A percentile compares a stretch with the other conserved stretches of the same genome.
Evolutionary conservation across 30 jellyfish, hydroid and myxozoan genomes (phyloP).

Genomic region (Catostylus mosaicus): DNA sequence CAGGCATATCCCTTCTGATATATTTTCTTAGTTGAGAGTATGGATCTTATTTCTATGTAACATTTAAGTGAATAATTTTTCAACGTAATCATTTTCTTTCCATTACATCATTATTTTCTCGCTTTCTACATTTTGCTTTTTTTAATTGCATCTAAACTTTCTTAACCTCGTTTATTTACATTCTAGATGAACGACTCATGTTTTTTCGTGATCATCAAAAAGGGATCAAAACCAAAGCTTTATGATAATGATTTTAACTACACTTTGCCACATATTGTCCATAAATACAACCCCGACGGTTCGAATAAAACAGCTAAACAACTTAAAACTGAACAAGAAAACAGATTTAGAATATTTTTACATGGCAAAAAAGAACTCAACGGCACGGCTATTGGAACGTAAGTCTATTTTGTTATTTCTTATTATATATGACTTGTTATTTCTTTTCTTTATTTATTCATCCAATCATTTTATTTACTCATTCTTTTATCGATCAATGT

Average conservation of each 20-base stretch:
- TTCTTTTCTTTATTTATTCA: too few relatives aligned
- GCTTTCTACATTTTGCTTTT: too few relatives aligned
- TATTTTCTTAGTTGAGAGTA: too few relatives aligned
- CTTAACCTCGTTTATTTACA: neutral
- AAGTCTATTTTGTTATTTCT: neutral
- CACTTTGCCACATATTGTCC: slow-evolving; percentile 42
- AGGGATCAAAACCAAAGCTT: slow-evolving; percentile 53
- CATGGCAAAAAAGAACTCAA: slow-evolving; percentile 27
- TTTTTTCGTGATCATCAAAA: slow-evolving; percentile 45
- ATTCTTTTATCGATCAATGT: too few relatives aligned
- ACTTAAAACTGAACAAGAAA: neutral
- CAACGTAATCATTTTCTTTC: too few relatives aligned
- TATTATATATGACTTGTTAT: too few relatives aligned
- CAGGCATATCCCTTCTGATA: too few relatives aligned
- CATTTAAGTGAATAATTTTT: too few relatives aligned
- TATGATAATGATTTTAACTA: slow-evolving; percentile 54
- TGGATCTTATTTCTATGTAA: too few relatives aligned
- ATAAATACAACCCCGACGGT: slow-evolving; percentile 25
- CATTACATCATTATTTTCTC: too few relatives aligned
- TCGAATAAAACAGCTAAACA: slow-evolving; percentile 17
- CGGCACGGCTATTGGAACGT: slow-evolving; percentile 56
- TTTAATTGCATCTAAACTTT: too few relatives aligned
- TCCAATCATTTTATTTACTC: too few relatives aligned
- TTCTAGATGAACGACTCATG: slow-evolving; percentile 21
- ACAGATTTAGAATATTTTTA: slow-evolving; percentile 31